Base-by-base conservation (phyloP, 2,888 invertebrate genomes). In the Scaptomyza reducta region DNA sequence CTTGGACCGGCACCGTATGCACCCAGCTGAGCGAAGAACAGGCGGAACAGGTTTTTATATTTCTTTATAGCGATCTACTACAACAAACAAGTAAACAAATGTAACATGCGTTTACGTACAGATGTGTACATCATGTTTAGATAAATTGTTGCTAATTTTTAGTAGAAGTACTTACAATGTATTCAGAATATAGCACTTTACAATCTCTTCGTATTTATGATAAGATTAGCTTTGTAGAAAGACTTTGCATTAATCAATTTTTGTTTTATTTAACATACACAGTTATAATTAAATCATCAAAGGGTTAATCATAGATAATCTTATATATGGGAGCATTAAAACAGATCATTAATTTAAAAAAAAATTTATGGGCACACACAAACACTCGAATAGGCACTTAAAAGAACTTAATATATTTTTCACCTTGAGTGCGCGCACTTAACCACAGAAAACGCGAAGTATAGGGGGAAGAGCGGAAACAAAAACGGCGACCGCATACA, bases 371-470 rank as follows among this genome's bases (percentile, higher is more conserved):
- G 63, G 47, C 69, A 61, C 72, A 76, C 68, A 75, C 72, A 56
- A 50, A 65, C 69, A 61, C 75, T 71, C 54, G 44, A 69, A 65
- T 62, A 76, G 70, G 67, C 69, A 84, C 78, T 84, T 61, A 67
- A 72, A 83, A 83, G 80, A 83, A 81, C 80, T 75, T 67, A 81
- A 81, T 78, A 78, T 74, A 84, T 81, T 78, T 72, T 81, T 81
- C 81, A 78, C 81, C 81, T 84, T 81, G 80, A 78, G 78, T 84
- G 46, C 81, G 75, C 78, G 81, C 74, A 79, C 83, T 81, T 80
- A 83, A 71, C 81, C 81, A 73, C 77, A 70, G 69, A 77, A 3
- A 70, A 74, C 65, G 53, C 66, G 61, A 45, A 38, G 3, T 14
- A 38, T 74, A 60, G 59, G 62, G 70, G 68, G 64, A 60, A 73